Evolutionary conservation across 2,113 vertebrate genomes (phyloP).

Genomic region (Sceloporus undulatus): DNA sequence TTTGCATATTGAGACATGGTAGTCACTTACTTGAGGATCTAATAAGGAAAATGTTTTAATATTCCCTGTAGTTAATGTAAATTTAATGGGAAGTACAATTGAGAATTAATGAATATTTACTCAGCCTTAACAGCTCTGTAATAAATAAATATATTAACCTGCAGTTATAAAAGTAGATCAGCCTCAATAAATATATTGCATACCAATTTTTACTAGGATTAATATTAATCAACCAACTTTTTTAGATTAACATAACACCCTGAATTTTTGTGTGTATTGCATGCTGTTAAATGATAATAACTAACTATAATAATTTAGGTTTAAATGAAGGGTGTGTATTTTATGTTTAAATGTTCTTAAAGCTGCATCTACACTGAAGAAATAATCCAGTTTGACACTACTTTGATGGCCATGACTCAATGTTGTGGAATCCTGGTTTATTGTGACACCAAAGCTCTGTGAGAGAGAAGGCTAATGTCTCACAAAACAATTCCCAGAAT

Average conservation of each 20-base stretch:
- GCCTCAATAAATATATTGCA: conserved; percentile 59
- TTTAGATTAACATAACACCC: conserved; percentile 36
- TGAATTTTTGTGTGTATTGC: conserved; percentile 37
- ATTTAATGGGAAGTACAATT: conserved; percentile 39
- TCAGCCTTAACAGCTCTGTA: conserved; percentile 20
- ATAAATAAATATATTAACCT: conserved; percentile 2
- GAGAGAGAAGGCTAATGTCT: no score
- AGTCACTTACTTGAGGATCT: conserved; percentile 20
- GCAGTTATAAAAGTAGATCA: conserved; percentile 17
- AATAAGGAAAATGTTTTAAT: conserved; percentile 17
- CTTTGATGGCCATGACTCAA: no score
- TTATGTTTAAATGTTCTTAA: conserved; percentile 20
- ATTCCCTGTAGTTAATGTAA: conserved; percentile 2
- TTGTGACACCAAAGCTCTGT: no score
- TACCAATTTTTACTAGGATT: conserved; percentile 32
- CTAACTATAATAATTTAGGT: conserved; percentile 44
- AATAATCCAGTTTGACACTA: no score
- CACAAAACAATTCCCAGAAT: no score
- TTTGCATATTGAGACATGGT: conserved; percentile 47
- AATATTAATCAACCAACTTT: conserved; percentile 24
- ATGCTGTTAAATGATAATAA: conserved; percentile 52
- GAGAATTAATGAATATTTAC: conserved; percentile 34
- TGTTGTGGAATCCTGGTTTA: no score
- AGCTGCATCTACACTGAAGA: no score
- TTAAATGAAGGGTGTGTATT: background rate